phyloP scores from a whole-genome alignment of 2,113 vertebrate genomes.

The Dasyprocta punctata region DNA sequence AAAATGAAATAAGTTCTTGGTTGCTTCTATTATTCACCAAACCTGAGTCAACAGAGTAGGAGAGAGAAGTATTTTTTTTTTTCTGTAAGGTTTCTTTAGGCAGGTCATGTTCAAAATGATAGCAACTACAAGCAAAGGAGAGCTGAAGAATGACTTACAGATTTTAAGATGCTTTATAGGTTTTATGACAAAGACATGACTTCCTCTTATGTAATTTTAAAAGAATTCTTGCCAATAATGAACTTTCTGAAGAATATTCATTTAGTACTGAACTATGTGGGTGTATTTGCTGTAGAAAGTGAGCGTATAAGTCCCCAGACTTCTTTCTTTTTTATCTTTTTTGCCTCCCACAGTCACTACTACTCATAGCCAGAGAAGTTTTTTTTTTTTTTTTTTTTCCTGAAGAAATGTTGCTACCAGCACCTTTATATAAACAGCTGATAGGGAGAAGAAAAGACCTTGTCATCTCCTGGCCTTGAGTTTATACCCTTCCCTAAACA shows the following conservation, averaged over 20 bases:
- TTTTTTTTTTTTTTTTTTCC: neutral
- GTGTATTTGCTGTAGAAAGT: neutral
- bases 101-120: neutral
- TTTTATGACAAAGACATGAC: slow-evolving; percentile 4
- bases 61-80: neutral
- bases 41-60: neutral
- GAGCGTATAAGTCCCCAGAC: neutral
- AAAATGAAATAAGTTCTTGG: neutral
- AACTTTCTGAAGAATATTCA: neutral
- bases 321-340: neutral
- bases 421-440: neutral
- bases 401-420: neutral
- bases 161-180: neutral
- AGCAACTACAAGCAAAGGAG: neutral
- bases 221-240: neutral
- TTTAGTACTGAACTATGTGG: neutral
- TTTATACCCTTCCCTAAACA: neutral
- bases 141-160: neutral
- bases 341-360: neutral
- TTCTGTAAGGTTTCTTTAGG: neutral
- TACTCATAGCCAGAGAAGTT: neutral
- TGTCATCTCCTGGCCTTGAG: neutral
- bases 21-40: neutral
- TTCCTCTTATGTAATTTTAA: neutral
- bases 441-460: neutral